Conservation (phyloP, 1,140 invertebrate genomes). For the Hyphantria cunea region DNA sequence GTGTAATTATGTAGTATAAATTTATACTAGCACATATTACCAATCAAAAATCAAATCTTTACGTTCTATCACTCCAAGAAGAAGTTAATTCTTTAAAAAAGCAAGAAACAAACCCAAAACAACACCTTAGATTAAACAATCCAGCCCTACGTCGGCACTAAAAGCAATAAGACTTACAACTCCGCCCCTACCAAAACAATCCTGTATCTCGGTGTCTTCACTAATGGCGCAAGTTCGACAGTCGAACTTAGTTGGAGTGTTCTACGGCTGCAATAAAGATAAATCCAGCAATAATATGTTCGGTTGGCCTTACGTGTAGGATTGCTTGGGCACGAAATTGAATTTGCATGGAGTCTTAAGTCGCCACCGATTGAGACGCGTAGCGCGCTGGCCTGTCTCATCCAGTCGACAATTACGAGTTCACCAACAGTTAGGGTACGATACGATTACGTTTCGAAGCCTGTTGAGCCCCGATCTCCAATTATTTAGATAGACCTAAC, state of each 20-base stretch:
- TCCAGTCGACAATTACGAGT: slow-evolving; percentile 68
- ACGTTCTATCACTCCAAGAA: background rate
- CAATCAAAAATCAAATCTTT: background rate
- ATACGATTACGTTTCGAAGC: slow-evolving; percentile 54
- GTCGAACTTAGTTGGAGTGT: slow-evolving; percentile 79
- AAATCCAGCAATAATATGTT: slow-evolving; percentile 81
- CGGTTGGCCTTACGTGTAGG: slow-evolving; percentile 74
- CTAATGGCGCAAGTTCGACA: slow-evolving; percentile 80
- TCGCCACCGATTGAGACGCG: slow-evolving; percentile 68
- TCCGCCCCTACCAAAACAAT: slow-evolving; percentile 77
- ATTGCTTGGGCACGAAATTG: slow-evolving; percentile 77
- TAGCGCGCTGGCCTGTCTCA: slow-evolving; percentile 54
- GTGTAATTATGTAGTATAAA: too few relatives aligned
- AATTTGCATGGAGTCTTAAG: slow-evolving; percentile 80
- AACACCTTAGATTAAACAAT: slow-evolving; percentile 75
- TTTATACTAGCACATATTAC: too few relatives aligned
- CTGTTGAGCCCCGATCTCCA: slow-evolving; percentile 40
- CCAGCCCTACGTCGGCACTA: slow-evolving; percentile 65
- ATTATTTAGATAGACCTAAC: slow-evolving; percentile 30
- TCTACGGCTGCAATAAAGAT: slow-evolving; percentile 79
- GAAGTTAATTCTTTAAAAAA: slow-evolving; percentile 27
- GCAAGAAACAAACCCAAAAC: slow-evolving; percentile 39
- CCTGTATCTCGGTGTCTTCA: slow-evolving; percentile 78
- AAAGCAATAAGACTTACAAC: slow-evolving; percentile 81
- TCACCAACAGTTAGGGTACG: slow-evolving; percentile 54